phyloP scores from a whole-genome alignment of 2,797 vertebrate species.

The Coendou prehensilis region DNA sequence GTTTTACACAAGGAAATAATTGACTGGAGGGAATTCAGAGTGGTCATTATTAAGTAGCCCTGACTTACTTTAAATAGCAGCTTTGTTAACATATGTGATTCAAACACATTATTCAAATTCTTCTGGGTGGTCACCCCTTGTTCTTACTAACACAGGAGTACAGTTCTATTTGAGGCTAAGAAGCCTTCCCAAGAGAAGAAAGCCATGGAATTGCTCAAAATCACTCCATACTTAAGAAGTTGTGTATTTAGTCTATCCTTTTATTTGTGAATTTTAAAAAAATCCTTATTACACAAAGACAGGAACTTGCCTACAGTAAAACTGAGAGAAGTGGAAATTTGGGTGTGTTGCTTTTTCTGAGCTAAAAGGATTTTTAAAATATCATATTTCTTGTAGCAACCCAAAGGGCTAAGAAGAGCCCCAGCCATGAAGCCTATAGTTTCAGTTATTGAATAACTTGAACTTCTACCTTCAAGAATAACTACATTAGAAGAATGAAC shows the following conservation, averaged over 20 bases:
- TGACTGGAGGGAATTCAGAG: constrained; percentile 20
- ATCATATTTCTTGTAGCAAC: not conserved
- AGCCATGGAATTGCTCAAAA: constrained; percentile 28
- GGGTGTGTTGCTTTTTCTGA: not conserved
- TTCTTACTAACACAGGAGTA: not conserved
- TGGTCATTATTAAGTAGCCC: not conserved
- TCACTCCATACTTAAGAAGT: not conserved
- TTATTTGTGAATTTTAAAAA: not conserved
- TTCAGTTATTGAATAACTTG: constrained; percentile 59
- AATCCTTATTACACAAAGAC: not conserved
- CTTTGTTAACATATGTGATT: not conserved
- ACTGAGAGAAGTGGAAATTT: constrained; percentile 18
- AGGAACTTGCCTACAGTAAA: not conserved
- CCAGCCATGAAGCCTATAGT: not conserved
- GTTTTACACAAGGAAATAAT: constrained; percentile 35
- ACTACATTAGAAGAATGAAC: not conserved
- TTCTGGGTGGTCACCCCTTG: not conserved
- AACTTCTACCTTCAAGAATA: constrained; percentile 23
- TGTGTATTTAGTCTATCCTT: not conserved
- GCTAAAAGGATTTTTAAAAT: constrained; percentile 38
- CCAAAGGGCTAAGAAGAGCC: not conserved
- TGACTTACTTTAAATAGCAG: constrained; percentile 28
- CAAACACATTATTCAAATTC: constrained; percentile 14
- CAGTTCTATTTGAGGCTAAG: not conserved
- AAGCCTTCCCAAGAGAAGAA: not conserved